Base-by-base conservation (phyloP, 64 coral and sea anemone species). In the Stylophora pistillata region DNA sequence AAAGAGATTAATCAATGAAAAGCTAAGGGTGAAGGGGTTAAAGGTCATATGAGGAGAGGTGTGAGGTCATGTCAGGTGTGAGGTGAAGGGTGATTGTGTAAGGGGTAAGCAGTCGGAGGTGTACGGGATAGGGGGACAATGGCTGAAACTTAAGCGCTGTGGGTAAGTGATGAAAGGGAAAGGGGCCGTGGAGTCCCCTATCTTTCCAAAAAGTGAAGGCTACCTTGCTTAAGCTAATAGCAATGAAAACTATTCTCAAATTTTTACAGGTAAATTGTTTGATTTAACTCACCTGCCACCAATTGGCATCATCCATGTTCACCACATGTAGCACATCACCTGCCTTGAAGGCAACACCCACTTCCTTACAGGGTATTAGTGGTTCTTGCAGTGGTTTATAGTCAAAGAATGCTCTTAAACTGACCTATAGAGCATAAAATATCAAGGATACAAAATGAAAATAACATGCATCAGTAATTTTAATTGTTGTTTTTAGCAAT, bases 281-380 rank as follows among this genome's bases (percentile, higher is more conserved):
- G 21, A 18, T 56, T 56, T 7, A 37, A 13, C 12, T 23, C 78
- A 96, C 94, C 94, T 96, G 94, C 94, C 94, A 96, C 94, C 94
- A 96, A 37, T 93, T 96, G 21, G 77, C 84, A 31, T 96, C 94
- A 71, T 96, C 94, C 74, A 87, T 89, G 9, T 76, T 78, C 15
- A 96, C 87, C 5, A 96, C 94, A 18, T 93, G 87, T 26, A 96
- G 77, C 30, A 96, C 69, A 14, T 96, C 94, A 71, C 94, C 94
- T 34, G 78, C 82, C 18, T 66, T 77, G 62, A 96, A 93, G 23
- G 76, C 71, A 29, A 93, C 71, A 14, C 94, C 94, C 30, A 88
- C 94, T 55, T 96, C 94, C 64, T 89, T 78, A 70, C 94, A 96
- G 0, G 94, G 94, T 21, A 93, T 96, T 41, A 96, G 77, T 31